Evolutionary conservation across 2,888 invertebrate species (phyloP), one percentile per base, ranked within the genome.

Genomic region (Mesochorus sp.): DNA sequence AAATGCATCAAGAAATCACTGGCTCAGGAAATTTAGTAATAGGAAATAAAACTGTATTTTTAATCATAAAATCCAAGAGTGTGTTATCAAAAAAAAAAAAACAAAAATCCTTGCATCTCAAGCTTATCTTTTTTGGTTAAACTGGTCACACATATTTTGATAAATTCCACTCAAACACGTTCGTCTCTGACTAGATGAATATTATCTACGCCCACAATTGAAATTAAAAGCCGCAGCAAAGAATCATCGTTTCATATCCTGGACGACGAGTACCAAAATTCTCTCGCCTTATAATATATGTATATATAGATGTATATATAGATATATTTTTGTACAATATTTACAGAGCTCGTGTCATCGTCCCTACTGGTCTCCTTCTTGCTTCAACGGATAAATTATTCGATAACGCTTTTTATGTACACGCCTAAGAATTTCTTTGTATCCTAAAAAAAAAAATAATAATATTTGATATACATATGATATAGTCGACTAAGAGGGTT

Each of bases 281-380:
- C 12, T 19, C 55, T 19, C 55, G 53, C 28, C 21, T 44, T 57
- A 6, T 5, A 19, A 21, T 14, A 42, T 19, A 51, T 57, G 14
- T 57, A 17, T 17, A n/a, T n/a, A n/a, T n/a, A n/a, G n/a, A n/a
- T n/a, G n/a, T n/a, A n/a, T n/a, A n/a, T n/a, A n/a, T n/a, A n/a
- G n/a, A 6, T n/a, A 47, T 19, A n/a, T 53, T 70, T 76, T 76
- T 73, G 73, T 74, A 78, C 80, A 78, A 64, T 80, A 74, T 80
- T 74, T 74, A 61, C 78, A 77, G 55, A 72, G 49, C 28, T 37
- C n/a, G 47, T n/a, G 24, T 28, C 34, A 14, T 59, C 28, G 31
- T 17, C n/a, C 37, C 62, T 49, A 44, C n/a, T 5, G 17, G 26
- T 44, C 14, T 24, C 26, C 17, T 8, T 34, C 31, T 3, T 26